Percentiles rank a stretch among this genome's conserved stretches.
phyloP scores from a whole-genome alignment of 2,888 invertebrate genomes.

The Lasioglossum leucozonium region DNA sequence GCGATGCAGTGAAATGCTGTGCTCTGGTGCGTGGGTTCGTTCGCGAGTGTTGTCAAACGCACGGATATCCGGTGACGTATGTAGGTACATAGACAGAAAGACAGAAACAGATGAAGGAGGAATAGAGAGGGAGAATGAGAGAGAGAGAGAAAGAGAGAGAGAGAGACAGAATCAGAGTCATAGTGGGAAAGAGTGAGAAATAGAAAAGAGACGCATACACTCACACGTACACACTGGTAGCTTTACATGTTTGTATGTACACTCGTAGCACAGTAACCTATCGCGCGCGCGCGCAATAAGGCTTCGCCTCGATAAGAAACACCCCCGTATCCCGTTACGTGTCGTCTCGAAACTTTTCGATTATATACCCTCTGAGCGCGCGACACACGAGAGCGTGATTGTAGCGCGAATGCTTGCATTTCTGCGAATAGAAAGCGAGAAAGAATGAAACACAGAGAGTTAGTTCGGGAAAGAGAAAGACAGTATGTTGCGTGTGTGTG shows the following conservation, averaged over 20 bases:
- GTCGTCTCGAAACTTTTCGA: conserved; percentile 27
- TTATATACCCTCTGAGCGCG: conserved; percentile 32
- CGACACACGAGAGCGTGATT: conserved; percentile 22
- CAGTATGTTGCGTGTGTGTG: too few relatives aligned
- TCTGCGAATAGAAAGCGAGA: conserved; percentile 27
- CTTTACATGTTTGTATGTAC: conserved; percentile 31
- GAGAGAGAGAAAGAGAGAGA: background rate
- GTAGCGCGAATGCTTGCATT: conserved; percentile 43
- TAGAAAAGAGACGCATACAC: conserved; percentile 31
- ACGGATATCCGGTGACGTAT: conserved; percentile 62
- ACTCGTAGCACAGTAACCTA: conserved; percentile 37
- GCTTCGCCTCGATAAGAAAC: conserved; percentile 30
- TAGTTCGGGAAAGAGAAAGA: background rate
- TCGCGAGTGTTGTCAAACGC: conserved; percentile 69
- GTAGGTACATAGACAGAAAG: conserved; percentile 46
- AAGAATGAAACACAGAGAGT: background rate
- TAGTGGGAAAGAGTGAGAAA: conserved; percentile 2
- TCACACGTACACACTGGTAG: conserved; percentile 41
- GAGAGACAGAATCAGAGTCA: background rate
- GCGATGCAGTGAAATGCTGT: conserved; percentile 83
- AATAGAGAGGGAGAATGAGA: conserved; percentile 23
- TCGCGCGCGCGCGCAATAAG: conserved; percentile 16
- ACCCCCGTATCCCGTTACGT: background rate
- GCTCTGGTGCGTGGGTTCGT: conserved; percentile 80
- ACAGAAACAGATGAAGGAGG: conserved; percentile 4